A percentile compares a stretch with the other conserved stretches of the same genome.
These are phyloP conservation scores for Diarsia dahlii DNA, from an alignment of 2,888 invertebrate genomes.

Conservation along the genomic window DNA sequence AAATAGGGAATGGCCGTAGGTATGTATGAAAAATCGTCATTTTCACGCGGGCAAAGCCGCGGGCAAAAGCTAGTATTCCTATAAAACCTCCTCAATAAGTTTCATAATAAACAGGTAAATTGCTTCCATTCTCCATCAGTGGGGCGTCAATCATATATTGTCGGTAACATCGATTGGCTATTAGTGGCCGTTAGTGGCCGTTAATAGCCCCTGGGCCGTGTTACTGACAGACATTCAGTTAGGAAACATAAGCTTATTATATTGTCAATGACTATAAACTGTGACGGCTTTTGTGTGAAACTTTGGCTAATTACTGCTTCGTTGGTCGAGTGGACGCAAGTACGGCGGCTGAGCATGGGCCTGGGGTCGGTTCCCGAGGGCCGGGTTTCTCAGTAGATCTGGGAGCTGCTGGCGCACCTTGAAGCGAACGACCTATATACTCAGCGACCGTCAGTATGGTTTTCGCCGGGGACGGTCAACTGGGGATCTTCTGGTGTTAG, in stretches of 20 bases:
- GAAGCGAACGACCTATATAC: no score
- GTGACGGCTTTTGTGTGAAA: neutral
- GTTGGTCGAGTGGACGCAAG: no score
- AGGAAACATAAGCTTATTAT: slow-evolving; percentile 33
- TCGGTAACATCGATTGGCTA: slow-evolving; percentile 53
- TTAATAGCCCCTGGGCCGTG: slow-evolving; percentile 20
- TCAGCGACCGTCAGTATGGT: no score
- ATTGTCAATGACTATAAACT: slow-evolving; percentile 12
- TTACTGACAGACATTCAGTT: slow-evolving; percentile 50
- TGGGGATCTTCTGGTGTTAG: no score
- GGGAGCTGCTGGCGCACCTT: no score
- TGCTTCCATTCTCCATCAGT: slow-evolving; percentile 46
- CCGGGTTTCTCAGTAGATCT: no score
- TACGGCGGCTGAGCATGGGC: no score
- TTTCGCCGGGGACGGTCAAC: no score
- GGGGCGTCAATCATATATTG: slow-evolving; percentile 54
- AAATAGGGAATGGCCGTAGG: no score
- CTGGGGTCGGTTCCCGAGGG: no score
- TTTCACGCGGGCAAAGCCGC: no score
- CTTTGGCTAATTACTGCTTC: neutral
- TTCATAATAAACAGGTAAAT: slow-evolving; percentile 47
- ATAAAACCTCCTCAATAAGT: neutral
- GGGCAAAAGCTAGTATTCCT: neutral
- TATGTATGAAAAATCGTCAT: no score
- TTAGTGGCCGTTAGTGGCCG: slow-evolving; percentile 49